Evolutionary conservation across 1,140 invertebrate species (phyloP), one percentile per base, ranked within the genome.

Genomic region (Carposina sasakii): DNA sequence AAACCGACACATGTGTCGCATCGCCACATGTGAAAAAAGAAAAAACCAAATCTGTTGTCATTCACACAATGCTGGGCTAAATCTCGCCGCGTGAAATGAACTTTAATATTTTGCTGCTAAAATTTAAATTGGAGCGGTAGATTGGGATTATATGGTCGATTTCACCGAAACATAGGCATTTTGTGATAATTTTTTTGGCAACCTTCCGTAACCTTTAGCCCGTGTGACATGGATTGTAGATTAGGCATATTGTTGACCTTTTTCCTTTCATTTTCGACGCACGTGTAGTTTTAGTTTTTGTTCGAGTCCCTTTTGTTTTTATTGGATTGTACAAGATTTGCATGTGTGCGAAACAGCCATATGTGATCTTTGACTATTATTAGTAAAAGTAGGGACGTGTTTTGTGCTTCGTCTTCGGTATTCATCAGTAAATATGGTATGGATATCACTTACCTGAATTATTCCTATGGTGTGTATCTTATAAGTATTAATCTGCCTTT

Each of bases 181-280:
- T 73, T 68, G 63, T 72, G 72, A 69, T 66, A 62, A 63, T 75
- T 81, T 83, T 83, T 83, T 81, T 70, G 69, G 22, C 76, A 74
- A 79, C 76, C 79, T 83, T 81, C 68, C 67, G 64, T 78, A 81
- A 83, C 79, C 79, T 81, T 79, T 83, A 71, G 76, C 79, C 74
- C n/a, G n/a, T 81, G 68, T 78, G 79, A 83, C 77, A 83, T 64
- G 77, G 76, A 78, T 81, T 79, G 72, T 79, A 81, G 76, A 81
- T 83, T 79, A 81, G 76, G 76, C 76, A 81, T 81, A 81, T 79
- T 79, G 79, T 83, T 83, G 72, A 77, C 72, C 79, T 81, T 83
- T 72, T 83, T 83, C 66, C 67, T 67, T 73, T 64, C 68, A 65
- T 71, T 71, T 60, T 48, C 30, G 62, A 55, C 75, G 72, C 76